phyloP scores from a whole-genome alignment of 2,113 vertebrate species.

The Amazona vittata region DNA sequence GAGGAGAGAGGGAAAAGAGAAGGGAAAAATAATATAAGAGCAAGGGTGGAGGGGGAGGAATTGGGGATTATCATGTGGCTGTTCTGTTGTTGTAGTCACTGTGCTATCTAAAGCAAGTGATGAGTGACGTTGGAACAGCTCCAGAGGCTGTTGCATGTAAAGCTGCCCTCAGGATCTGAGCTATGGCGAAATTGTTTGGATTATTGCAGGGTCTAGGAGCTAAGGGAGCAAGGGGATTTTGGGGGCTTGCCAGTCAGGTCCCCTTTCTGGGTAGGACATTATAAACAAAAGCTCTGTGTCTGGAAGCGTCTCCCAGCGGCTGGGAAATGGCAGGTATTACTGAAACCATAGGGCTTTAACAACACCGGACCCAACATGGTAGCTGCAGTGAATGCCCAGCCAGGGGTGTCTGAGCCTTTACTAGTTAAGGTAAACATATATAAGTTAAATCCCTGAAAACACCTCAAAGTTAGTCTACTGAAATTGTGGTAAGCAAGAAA shows the following conservation, averaged over 20 bases:
- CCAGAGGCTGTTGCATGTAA: not conserved
- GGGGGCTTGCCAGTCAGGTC: not conserved
- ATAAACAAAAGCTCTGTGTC: not conserved
- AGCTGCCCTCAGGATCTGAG: not conserved
- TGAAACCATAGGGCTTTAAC: not conserved
- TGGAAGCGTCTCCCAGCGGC: not conserved
- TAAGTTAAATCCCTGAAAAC: not conserved
- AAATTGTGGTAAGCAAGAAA: not conserved
- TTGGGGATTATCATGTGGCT: not conserved
- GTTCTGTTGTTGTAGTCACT: not conserved
- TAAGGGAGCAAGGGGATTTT: not conserved
- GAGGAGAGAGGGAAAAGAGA: not conserved
- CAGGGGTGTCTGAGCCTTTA: not conserved
- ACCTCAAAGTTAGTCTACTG: not conserved
- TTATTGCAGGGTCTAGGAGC: not conserved
- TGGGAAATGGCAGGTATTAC: not conserved
- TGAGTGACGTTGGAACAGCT: not conserved
- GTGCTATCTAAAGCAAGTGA: not conserved
- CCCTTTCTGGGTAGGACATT: not conserved
- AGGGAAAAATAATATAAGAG: not conserved
- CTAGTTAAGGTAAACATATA: not conserved
- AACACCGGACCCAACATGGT: not conserved
- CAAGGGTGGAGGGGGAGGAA: rapidly evolving
- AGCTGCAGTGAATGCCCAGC: not conserved
- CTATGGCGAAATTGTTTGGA: not conserved